Evolutionary conservation across 2,888 invertebrate species (phyloP), one percentile per base, ranked within the genome.

Genomic region (Hydroisotoma schaefferi): DNA sequence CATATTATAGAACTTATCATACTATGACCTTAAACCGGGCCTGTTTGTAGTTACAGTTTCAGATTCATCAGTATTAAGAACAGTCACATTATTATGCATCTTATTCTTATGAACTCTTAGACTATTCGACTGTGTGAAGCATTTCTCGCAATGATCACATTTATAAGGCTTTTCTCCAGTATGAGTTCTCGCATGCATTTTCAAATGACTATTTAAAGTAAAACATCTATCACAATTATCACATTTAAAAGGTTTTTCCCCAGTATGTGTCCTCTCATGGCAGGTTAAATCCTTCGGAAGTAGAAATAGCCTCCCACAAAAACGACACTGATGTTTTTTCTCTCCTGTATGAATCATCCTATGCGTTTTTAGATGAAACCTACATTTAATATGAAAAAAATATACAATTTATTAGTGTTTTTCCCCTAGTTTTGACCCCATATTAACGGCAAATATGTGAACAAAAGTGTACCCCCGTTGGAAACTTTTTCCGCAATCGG

Each of bases 321-420:
- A 63, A 0, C 64, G 47, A 47, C 69, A 69, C 29, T 69, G 67
- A 47, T 65, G 65, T 28, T 61, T 61, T 49, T 63, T 67, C 3
- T 61, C 59, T 2, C 69, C 69, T n/a, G 38, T 29, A 38, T 69
- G 69, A 22, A 67, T 69, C 2, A 67, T 53, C 0, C 48, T 27
- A 40, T 69, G 69, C 1, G 63, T 65, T 60, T 65, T 63, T 20
- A 69, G 51, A 47, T 69, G 65, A 37, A 63, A 67, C 22, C 61
- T 67, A n/a, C n/a, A n/a, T n/a, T n/a, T n/a, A n/a, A n/a, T n/a
- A n/a, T n/a, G n/a, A n/a, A n/a, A n/a, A n/a, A n/a, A n/a, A n/a
- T n/a, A n/a, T n/a, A n/a, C n/a, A n/a, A n/a, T n/a, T n/a, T n/a
- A n/a, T n/a, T n/a, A n/a, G n/a, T n/a, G n/a, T n/a, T n/a, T n/a